Conservation (phyloP, 2,888 invertebrate species). For the Andrena bucephala region DNA sequence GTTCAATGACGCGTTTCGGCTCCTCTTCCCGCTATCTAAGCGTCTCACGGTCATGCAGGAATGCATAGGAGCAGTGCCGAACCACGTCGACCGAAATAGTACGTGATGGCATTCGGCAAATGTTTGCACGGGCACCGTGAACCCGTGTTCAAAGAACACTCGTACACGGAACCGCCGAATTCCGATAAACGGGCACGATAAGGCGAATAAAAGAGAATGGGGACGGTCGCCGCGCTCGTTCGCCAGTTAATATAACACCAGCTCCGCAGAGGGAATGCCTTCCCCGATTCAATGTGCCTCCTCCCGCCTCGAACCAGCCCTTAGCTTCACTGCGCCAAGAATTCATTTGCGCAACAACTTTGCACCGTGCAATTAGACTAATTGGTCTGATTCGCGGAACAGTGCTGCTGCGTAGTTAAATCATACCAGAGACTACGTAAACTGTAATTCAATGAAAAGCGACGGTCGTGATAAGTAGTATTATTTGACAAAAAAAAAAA, state of each 20-base stretch:
- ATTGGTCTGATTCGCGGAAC: slow-evolving; percentile 5
- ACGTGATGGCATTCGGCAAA: slow-evolving; percentile 73
- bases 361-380: slow-evolving; percentile 19
- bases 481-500: background rate
- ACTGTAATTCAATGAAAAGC: background rate
- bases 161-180: background rate
- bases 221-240: background rate
- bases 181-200: background rate
- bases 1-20: background rate
- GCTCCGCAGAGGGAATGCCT: background rate
- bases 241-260: background rate
- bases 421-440: background rate
- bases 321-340: background rate
- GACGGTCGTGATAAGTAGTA: background rate
- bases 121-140: slow-evolving; percentile 61
- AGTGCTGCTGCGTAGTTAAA: background rate
- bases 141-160: slow-evolving; percentile 58
- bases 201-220: background rate
- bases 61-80: slow-evolving; percentile 48
- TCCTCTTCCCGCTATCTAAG: slow-evolving; percentile 26
- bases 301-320: background rate
- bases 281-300: background rate
- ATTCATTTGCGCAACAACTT: slow-evolving; percentile 17
- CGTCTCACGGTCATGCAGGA: slow-evolving; percentile 59
- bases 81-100: slow-evolving; percentile 72